A percentile compares a stretch with the other conserved stretches of the same genome.
These are phyloP conservation scores for Zootermopsis nevadensis DNA, from an alignment of 2,888 invertebrate species.

Conservation along the genomic window DNA sequence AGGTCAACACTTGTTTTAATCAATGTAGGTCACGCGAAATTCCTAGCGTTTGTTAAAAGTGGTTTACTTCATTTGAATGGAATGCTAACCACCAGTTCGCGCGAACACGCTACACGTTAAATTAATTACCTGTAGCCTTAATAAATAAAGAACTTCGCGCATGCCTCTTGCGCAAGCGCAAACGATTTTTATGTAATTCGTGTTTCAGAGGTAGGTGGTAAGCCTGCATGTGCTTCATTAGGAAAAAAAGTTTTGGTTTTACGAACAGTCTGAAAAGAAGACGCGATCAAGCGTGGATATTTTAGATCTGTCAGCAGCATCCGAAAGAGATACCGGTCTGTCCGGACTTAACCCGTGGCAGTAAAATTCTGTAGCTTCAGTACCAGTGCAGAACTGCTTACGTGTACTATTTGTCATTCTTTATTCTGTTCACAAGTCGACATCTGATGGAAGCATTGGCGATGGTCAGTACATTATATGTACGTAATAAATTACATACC, in stretches of 20 bases:
- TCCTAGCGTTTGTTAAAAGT: constrained; percentile 11
- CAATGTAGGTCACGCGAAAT: constrained; percentile 6
- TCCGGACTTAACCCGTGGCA: neutral
- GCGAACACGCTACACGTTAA: neutral
- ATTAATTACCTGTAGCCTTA: constrained; percentile 11
- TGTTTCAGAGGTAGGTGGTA: neutral
- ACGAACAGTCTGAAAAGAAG: neutral
- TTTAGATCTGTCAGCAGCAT: neutral
- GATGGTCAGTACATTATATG: too few species aligned
- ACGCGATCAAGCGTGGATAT: neutral
- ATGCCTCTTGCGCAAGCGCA: constrained; percentile 7
- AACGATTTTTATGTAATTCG: constrained; percentile 3
- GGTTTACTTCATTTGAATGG: constrained; percentile 14
- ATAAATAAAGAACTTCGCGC: constrained; percentile 16
- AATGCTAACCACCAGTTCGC: neutral
- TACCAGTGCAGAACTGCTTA: neutral
- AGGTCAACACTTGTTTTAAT: neutral
- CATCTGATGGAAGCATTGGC: too few species aligned
- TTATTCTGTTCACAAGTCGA: neutral
- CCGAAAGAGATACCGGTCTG: neutral
- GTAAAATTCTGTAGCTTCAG: neutral
- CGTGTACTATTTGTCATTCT: neutral
- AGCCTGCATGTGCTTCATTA: neutral
- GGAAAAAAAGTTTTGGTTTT: neutral
- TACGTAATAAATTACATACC: too few species aligned